phyloP scores from a whole-genome alignment of 64 coral and sea anemone species.

The Anthopleura sola region DNA sequence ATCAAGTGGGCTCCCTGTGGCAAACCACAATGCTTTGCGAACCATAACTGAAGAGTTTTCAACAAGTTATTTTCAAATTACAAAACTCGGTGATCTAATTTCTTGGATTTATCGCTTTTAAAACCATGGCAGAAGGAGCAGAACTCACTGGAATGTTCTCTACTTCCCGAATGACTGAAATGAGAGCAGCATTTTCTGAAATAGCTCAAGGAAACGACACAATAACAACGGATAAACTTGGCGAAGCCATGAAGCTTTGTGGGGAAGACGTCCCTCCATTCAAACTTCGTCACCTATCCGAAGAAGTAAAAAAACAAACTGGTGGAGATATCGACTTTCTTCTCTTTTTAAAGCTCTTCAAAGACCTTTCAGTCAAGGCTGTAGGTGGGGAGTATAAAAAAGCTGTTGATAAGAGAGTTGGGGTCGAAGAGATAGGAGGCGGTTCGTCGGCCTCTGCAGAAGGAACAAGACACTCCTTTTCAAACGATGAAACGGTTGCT shows the following conservation, averaged over 20 bases:
- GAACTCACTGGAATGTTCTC: conserved; percentile 82
- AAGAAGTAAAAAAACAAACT: conserved; percentile 64
- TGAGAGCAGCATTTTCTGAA: conserved; percentile 81
- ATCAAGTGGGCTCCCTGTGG: background rate
- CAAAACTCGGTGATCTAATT: background rate
- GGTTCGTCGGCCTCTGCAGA: conserved; percentile 61
- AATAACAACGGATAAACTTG: conserved; percentile 69
- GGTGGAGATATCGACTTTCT: conserved; percentile 57
- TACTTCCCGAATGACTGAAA: conserved; percentile 62
- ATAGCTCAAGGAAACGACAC: conserved; percentile 48
- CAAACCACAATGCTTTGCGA: background rate
- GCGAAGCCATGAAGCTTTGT: conserved; percentile 80
- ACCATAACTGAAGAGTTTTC: background rate
- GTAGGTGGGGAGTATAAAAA: conserved; percentile 80
- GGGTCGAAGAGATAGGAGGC: conserved; percentile 50
- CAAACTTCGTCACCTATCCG: conserved; percentile 71
- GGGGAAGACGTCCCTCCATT: conserved; percentile 77
- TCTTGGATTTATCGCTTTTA: background rate
- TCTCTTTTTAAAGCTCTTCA: conserved; percentile 76
- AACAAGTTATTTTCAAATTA: background rate
- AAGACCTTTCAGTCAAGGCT: conserved; percentile 67
- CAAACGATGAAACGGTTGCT: conserved; percentile 76
- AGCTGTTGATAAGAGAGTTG: conserved; percentile 64
- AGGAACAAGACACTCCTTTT: conserved; percentile 92
- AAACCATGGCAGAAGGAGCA: background rate